Evolutionary conservation across 2,113 vertebrate species (phyloP), one percentile per base, ranked within the genome.

Genomic region (Aspidoscelis tigris): DNA sequence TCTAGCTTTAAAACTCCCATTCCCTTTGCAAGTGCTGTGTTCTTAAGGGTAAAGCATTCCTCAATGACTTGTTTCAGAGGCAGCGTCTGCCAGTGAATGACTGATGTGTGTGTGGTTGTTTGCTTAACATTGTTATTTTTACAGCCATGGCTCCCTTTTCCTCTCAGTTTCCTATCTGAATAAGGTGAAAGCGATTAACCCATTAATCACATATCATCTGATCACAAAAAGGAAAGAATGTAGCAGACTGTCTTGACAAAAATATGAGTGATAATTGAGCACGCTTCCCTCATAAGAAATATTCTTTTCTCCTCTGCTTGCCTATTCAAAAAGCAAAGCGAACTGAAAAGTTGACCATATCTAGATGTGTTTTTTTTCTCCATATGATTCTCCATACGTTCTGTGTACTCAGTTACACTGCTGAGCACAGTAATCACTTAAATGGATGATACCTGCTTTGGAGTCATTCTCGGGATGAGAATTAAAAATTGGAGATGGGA

Each of bases 1-100:
- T 92, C 85, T 94, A 84, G 88, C 92, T 95, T 93, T 93, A 94
- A 93, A 84, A 87, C 86, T 93, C 78, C 88, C 79, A 91, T 84
- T 83, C 84, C 86, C 70, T 85, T 90, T 84, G 55, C 87, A 86
- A 86, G 83, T 86, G 90, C 76, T 86, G 84, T 88, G 68, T 89
- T 90, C 86, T 86, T 80, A 86, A 80, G 90, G 93, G 86, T 84
- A 88, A 93, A 93, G 90, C 84, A 70, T 95, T 96, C 91, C 92
- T 91, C 93, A 83, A 47, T 90, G 91, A 88, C 16, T 4, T 0
- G 9, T 91, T 82, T 70, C 58, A 88, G 58, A 81, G 88, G 86
- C 87, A 83, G 74, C 94, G 90, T 83, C 88, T 0, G 33, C 89
- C 80, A 2, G 22, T 80, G 61, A 73, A 26, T 66, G 41, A 47